These are phyloP conservation scores for Cordilura impudica DNA, from an alignment of 2,888 invertebrate genomes.

Conservation along the genomic window DNA sequence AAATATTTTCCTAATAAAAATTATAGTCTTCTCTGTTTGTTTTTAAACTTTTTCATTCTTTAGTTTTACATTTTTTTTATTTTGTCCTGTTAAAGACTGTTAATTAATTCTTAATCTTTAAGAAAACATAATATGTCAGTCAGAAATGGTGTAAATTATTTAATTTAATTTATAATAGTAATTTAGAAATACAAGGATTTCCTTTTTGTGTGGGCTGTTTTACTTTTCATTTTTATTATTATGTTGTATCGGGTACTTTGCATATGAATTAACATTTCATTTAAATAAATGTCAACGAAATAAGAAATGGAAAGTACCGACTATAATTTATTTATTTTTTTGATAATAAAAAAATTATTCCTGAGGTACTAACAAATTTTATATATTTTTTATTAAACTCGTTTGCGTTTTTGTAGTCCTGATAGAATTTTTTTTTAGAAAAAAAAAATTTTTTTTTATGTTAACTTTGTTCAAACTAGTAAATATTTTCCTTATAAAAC, in stretches of 20 bases:
- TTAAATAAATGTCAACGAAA: background rate
- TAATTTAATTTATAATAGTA: slow-evolving; percentile 28
- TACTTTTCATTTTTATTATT: slow-evolving; percentile 22
- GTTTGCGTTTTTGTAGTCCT: background rate
- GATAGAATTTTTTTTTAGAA: background rate
- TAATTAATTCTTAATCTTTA: too few species aligned
- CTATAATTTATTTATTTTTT: background rate
- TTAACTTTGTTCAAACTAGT: background rate
- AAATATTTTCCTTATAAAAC: background rate
- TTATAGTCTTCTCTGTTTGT: background rate
- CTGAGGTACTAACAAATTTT: background rate
- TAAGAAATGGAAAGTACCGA: background rate
- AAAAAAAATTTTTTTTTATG: background rate
- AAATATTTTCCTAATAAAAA: background rate
- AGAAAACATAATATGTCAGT: too few species aligned
- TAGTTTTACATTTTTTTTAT: slow-evolving; percentile 6
- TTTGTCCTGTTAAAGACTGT: too few species aligned
- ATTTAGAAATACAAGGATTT: slow-evolving; percentile 27
- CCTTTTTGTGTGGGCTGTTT: slow-evolving; percentile 4
- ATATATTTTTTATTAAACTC: background rate
- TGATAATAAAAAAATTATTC: background rate
- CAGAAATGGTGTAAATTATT: background rate
- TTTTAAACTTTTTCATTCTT: background rate
- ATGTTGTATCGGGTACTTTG: slow-evolving; percentile 10
- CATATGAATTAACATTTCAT: slow-evolving; percentile 13